Percentiles rank a stretch among this genome's conserved stretches.
These are phyloP conservation scores for Ephydatia muelleri DNA, from an alignment of 37 sponge, comb jelly and placozoan species.

Conservation along the genomic window DNA sequence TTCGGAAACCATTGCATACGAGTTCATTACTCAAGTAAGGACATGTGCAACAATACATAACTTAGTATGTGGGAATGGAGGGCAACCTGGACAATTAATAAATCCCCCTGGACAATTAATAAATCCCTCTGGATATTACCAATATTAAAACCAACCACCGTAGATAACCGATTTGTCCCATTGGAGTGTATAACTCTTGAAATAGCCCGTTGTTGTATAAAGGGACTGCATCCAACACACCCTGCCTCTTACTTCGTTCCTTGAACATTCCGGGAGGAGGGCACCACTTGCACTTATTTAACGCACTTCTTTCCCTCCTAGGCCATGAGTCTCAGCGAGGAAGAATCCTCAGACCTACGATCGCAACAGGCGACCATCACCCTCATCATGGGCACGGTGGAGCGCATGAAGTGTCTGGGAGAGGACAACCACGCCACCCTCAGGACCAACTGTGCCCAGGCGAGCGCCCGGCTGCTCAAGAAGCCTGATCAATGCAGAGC, in stretches of 20 bases:
- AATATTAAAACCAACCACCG: too few species aligned
- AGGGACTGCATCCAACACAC: too few species aligned
- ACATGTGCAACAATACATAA: too few species aligned
- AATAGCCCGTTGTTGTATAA: too few species aligned
- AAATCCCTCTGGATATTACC: too few species aligned
- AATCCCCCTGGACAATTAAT: too few species aligned
- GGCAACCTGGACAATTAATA: background rate
- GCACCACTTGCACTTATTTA: background rate
- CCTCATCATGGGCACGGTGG: constrained; percentile 92
- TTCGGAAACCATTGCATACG: constrained; percentile 92
- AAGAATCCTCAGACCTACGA: constrained; percentile 92
- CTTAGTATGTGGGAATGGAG: too few species aligned
- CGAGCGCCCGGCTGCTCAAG: constrained; percentile 91
- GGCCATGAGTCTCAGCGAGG: constrained; percentile 95
- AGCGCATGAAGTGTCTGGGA: constrained; percentile 84
- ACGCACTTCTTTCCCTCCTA: constrained; percentile 26
- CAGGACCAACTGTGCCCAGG: constrained; percentile 88
- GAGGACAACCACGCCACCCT: constrained; percentile 99
- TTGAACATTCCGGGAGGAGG: too few species aligned
- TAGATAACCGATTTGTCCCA: background rate
- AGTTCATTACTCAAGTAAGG: constrained; percentile 91
- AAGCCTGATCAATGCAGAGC: constrained; percentile 98
- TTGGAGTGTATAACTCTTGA: too few species aligned
- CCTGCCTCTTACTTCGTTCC: too few species aligned
- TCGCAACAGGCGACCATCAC: constrained; percentile 86